Evolutionary conservation across 2,113 vertebrate genomes (phyloP), one percentile per base, ranked within the genome.

Genomic region (Galbula dea): DNA sequence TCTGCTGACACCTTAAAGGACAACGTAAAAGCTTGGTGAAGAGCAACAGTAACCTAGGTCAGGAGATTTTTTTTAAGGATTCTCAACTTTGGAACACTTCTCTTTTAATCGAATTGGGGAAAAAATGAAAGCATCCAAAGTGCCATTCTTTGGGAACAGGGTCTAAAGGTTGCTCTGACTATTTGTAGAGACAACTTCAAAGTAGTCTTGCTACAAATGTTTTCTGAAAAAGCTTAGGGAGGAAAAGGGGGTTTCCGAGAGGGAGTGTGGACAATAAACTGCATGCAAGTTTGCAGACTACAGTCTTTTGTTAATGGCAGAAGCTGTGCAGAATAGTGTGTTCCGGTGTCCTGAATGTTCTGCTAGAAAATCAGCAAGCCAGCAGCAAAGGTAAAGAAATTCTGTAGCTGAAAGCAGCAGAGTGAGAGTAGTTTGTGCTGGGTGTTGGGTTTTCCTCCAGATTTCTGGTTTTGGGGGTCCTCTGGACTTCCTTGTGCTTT

Each of bases 1-100:
- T 84, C 66, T 90, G 67, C 58, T 80, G 93, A 73, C 62, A 77
- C n/a, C 49, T 75, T 65, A 79, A 73, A 79, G 83, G 92, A 82
- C 66, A 78, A 15, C 12, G 8, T 1, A 1, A 65, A 72, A 57
- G 66, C 46, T 58, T 49, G 29, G 37, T 6, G 9, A 66, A 79
- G 46, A 72, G 43, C 78, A 80, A 13, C 19, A 69, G 71, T 43
- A 71, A 21, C 55, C 21, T 54, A 39, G 32, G 34, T 54, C 62
- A 69, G 3, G 6, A 18, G n/a, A 36, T 79, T 49, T 12, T 26
- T n/a, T 51, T 41, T 20, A 27, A n/a, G 39, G 32, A 26, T 37
- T 66, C 61, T 32, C 54, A 73, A 52, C 54, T 75, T 79, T 68
- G 30, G 27, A 54, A 51, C 36, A 13, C 11, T 11, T 66, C 15